phyloP scores from a whole-genome alignment of 2,888 invertebrate genomes.

The Noctua comes region DNA sequence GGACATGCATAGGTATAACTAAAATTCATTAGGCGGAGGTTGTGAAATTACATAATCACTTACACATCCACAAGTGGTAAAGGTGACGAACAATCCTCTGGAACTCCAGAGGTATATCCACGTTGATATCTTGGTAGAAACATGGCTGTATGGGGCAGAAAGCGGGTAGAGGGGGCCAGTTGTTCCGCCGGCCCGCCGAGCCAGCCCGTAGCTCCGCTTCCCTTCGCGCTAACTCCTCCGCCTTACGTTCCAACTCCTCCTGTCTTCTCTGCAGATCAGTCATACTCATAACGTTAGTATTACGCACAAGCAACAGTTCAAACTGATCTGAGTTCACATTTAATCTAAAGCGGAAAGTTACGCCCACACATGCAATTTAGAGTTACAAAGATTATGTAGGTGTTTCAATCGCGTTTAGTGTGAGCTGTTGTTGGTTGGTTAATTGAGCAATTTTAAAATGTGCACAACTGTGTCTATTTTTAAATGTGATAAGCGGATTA shows the following conservation, averaged over 20 bases:
- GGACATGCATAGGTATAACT: neutral
- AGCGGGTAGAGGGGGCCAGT: conserved; percentile 99
- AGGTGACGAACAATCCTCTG: conserved; percentile 98
- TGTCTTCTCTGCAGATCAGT: conserved; percentile 92
- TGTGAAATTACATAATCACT: conserved; percentile 83
- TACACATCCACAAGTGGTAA: conserved; percentile 99
- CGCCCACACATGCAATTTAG: conserved; percentile 62
- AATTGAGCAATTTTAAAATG: conserved; percentile 54
- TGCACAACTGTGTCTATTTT: conserved; percentile 43
- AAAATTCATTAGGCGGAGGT: conserved; percentile 2
- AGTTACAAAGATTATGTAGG: conserved; percentile 54
- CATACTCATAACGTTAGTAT: conserved; percentile 58
- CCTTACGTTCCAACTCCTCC: conserved; percentile 97
- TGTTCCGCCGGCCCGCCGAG: conserved; percentile 94
- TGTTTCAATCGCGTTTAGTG: conserved; percentile 40
- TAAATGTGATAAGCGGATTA: conserved; percentile 35
- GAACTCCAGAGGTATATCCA: conserved; percentile 99
- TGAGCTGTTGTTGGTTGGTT: conserved; percentile 11
- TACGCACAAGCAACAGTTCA: conserved; percentile 25
- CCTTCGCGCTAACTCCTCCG: conserved; percentile 95
- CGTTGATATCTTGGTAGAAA: conserved; percentile 99
- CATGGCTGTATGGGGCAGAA: conserved; percentile 98
- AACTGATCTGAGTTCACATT: conserved; percentile 40
- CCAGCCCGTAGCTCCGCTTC: conserved; percentile 95
- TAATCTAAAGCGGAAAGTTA: conserved; percentile 64